Base-by-base conservation (phyloP, 2,888 invertebrate species). In the Gasteruption jaculator region DNA sequence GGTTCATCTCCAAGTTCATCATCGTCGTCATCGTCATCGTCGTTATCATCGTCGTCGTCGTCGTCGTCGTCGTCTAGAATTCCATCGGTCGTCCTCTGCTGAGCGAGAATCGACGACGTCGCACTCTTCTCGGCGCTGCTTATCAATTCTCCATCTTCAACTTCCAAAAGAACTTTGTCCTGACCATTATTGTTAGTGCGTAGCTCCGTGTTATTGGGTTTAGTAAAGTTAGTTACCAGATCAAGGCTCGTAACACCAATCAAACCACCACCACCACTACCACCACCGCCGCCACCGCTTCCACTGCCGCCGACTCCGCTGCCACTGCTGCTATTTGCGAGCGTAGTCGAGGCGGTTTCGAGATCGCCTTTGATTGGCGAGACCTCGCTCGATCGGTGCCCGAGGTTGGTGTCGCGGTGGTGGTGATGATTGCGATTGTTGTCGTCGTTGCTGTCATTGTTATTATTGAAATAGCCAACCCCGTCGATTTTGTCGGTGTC, bases 131-230 rank as follows among this genome's bases (percentile, higher is more conserved):
- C 26, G 21, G 35, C 24, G 10, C 18, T 46, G 12, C 35, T 42
- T 18, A 38, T 53, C 49, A 56, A 52, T 49, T 49, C 51, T 16
- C 30, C 38, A 21, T 30, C 21, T 21, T 29, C n/a, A 15, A 20
- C 30, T 12, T 43, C 41, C 25, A 26, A 25, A 36, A 50, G 33
- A 34, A 42, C 27, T 29, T 52, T 49, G 42, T 50, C 44, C 52
- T 52, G 56, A 35, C 48, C 57, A 52, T 65, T 62, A 52, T 65
- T 64, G 56, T 63, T 66, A 57, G 57, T 57, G 50, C 56, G 50
- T 45, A 54, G 54, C 40, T 61, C 57, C 52, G 57, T 60, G 60
- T 63, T 67, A 64, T 54, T 57, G 50, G 50, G 43, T 52, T 66
- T 67, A 66, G 58, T 64, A 37, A 50, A 50, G 54, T 60, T 61